Conservation (phyloP, 2,797 vertebrate genomes). For the Brachyalestes nurse region DNA sequence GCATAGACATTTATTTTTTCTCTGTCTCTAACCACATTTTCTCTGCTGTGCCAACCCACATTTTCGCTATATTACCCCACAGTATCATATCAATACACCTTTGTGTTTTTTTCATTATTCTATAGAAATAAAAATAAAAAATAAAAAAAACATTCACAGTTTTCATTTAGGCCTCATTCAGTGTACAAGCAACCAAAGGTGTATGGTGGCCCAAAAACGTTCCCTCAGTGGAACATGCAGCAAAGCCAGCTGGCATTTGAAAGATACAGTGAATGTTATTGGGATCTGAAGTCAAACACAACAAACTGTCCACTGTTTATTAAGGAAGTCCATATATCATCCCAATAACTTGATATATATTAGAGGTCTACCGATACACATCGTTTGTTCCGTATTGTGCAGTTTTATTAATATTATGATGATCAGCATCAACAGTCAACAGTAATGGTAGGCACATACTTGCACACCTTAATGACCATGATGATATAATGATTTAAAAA, state of each 20-base stretch:
- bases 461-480: conserved; percentile 28
- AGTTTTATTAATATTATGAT: conserved; percentile 22
- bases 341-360: conserved; percentile 85
- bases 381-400: conserved; percentile 48
- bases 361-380: conserved; percentile 80
- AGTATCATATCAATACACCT: conserved; percentile 41
- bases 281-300: conserved; percentile 74
- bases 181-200: conserved; percentile 47
- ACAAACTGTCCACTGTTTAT: conserved; percentile 59
- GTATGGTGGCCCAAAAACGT: conserved; percentile 31
- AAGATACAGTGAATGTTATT: conserved; percentile 73
- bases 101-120: not conserved
- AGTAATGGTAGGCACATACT: conserved; percentile 32
- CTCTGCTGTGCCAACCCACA: not conserved
- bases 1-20: not conserved
- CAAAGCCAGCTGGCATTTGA: conserved; percentile 67
- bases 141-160: conserved; percentile 18
- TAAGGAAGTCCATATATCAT: conserved; percentile 65
- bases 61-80: conserved; percentile 21
- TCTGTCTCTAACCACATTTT: not conserved
- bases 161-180: conserved; percentile 30
- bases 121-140: conserved; percentile 17
- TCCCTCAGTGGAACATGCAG: conserved; percentile 66
- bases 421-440: conserved; percentile 16
- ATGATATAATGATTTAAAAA: conserved; percentile 46